Evolutionary conservation across 2,113 vertebrate genomes (phyloP), one percentile per base, ranked within the genome.

Genomic region (Gila orcuttii): DNA sequence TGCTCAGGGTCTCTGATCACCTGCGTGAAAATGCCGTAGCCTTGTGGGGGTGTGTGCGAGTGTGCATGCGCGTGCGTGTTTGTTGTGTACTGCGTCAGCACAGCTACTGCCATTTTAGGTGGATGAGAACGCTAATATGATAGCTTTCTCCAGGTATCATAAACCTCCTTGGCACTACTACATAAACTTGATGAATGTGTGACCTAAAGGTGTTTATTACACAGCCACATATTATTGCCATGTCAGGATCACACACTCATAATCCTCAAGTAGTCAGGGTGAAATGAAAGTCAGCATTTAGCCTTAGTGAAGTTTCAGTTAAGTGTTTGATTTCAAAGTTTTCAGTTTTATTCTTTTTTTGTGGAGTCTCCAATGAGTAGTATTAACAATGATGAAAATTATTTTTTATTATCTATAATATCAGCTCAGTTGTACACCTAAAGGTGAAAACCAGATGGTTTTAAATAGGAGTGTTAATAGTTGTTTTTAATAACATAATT

Each of bases 241-340:
- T 47, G 50, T 50, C 71, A 50, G 71, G 42, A 75, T 75, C 3
- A 50, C 12, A 75, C 23, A 42, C 1, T n/a, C 42, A 50, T 28
- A 50, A 75, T 50, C 73, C 42, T 75, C n/a, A 5, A 50, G 42
- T 45, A 47, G 23, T 4, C 6, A 47, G 73, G 73, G 73, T 75
- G 42, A 75, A 28, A 50, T 50, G n/a, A 75, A 75, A 75, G 73
- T 50, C 73, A 75, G 42, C 73, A 25, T 75, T 62, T 62, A 60
- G 59, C 59, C n/a, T 62, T 25, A 75, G 23, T 75, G 23, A 28
- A 75, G 6, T 75, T 74, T 45, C 11, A 45, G 10, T 45, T 45
- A 74, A 74, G 42, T 74, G 39, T 74, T 74, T 74, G 39, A 74
- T n/a, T 73, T 11, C 36, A 45, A 45, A 73, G 21, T 11, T n/a